Evolutionary conservation across 2,797 vertebrate genomes (phyloP), one percentile per base, ranked within the genome.

Genomic region (Naso thynnoides): DNA sequence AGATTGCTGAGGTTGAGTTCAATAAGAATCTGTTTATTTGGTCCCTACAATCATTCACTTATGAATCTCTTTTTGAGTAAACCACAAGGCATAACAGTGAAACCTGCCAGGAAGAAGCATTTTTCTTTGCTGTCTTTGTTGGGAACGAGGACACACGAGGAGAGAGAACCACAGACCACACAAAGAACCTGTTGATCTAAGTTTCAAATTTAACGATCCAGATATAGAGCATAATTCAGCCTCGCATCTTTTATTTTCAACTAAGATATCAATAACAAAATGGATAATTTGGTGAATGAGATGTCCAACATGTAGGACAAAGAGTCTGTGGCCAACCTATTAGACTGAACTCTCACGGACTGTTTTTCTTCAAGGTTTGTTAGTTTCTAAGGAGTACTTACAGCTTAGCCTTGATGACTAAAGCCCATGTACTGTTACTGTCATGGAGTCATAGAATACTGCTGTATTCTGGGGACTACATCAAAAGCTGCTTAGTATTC

Each of bases 321-420:
- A 55, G 21, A 66, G 15, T 61, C 41, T 42, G 49, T 48, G n/a
- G 13, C 26, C 5, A 13, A 73, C 53, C 52, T 53, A 74, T 55
- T 55, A 58, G 29, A 63, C 0, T 24, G 53, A 69, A 41, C 16
- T 73, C 24, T 62, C 52, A 73, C 63, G 49, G 63, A 79, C 63
- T 56, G 53, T 85, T 79, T 77, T 72, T 53, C 48, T 72, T 56
- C 21, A 27, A 52, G 69, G 36, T 23, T 70, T 67, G 75, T 79
- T 76, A 59, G 16, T 24, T 41, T 70, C 54, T 48, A 44, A 38
- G 45, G 23, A 27, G 52, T 52, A 45, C 16, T 65, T 13, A 15
- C 31, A 61, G 18, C 71, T 77, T 54, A 58, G 19, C 50, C 55
- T n/a, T 65, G 42, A 63, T 48, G 70, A 26, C 19, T 64, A 38